Evolutionary conservation across 1,140 invertebrate species (phyloP), one percentile per base, ranked within the genome.

Genomic region (Matsumurasca onukii): DNA sequence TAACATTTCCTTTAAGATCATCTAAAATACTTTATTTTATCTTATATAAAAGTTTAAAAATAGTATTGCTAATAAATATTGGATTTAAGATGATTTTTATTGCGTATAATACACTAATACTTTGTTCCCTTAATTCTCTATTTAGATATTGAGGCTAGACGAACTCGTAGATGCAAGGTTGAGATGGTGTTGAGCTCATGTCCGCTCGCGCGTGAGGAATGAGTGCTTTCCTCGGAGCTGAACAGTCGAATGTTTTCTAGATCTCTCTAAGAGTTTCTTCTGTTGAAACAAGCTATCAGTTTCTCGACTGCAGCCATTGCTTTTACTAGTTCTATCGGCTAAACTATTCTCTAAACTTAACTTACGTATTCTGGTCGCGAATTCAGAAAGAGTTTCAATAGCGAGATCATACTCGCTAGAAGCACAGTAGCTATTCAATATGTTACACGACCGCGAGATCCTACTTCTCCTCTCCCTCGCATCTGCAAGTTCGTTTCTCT

Each of bases 11-110:
- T 59, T 59, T 59, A 59, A 59, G 30, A 59, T 9, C 25, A 9
- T 59, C 55, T 59, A 59, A 59, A 59, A 59, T 59, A 59, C 9
- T 59, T 59, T 59, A 29, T 59, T 59, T n/a, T n/a, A n/a, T n/a
- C n/a, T n/a, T n/a, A n/a, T 59, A 27, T 59, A 59, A 59, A 59
- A 59, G 30, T 27, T 59, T 59, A 22, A 59, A 59, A 59, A 59
- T 59, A 59, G 15, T 59, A 59, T 59, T 59, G 55, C 55, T 59
- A 59, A n/a, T 59, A 5, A 59, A 59, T 59, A 59, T 59, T 15
- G 34, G 17, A n/a, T n/a, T n/a, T n/a, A n/a, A n/a, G n/a, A 51
- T 51, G 22, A 59, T 22, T 13, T 3, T 59, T 59, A 59, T 59
- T 59, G 55, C 55, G 12, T 59, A 59, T 27, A 2, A 27, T 59